phyloP scores from a whole-genome alignment of 2,888 invertebrate species.

The Belgica antarctica region DNA sequence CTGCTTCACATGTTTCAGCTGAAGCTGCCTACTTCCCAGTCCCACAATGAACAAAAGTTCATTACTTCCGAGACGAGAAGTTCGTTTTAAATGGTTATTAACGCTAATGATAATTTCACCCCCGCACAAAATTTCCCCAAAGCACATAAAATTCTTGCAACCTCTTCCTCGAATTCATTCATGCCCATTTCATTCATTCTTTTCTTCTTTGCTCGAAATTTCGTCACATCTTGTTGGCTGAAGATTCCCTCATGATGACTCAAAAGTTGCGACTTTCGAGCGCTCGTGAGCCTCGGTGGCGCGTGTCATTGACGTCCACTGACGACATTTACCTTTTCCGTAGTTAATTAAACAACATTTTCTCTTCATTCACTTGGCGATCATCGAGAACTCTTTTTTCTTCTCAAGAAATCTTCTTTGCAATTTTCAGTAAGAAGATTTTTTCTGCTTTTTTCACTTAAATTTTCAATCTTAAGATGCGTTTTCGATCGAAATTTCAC shows the following conservation, averaged over 20 bases:
- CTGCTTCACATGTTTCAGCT: not conserved
- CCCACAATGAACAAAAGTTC: not conserved
- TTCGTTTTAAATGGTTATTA: too few species aligned
- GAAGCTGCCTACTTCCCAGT: not conserved
- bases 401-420: not conserved
- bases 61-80: too few species aligned
- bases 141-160: not conserved
- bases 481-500: conserved; percentile 16
- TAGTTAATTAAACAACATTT: conserved; percentile 6
- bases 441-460: conserved; percentile 7
- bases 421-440: not conserved
- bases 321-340: not conserved
- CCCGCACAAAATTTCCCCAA: too few species aligned
- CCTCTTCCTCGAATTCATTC: conserved; percentile 1
- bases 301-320: not conserved
- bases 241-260: too few species aligned
- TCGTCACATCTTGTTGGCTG: not conserved
- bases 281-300: not conserved
- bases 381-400: too few species aligned
- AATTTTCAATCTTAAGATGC: not conserved
- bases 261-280: too few species aligned
- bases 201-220: not conserved
- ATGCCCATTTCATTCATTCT: conserved; percentile 21
- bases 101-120: too few species aligned
- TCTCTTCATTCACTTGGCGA: not conserved